A percentile compares a stretch with the other conserved stretches of the same genome.
These are phyloP conservation scores for Panagrolaimus sp. DNA, from an alignment of 1,140 invertebrate genomes.

Conservation along the genomic window DNA sequence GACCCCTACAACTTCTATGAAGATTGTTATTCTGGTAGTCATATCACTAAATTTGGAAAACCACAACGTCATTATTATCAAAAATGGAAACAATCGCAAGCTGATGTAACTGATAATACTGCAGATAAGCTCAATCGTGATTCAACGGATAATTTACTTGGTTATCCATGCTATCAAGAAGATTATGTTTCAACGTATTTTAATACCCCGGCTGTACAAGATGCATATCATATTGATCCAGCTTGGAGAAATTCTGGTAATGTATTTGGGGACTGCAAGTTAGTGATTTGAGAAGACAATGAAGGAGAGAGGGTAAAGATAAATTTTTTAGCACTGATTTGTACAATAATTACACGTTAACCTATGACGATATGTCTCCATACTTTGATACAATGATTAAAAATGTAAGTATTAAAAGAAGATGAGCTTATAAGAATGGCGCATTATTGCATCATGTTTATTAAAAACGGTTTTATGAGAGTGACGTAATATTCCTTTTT, in stretches of 20 bases:
- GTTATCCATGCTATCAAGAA: constrained; percentile 35
- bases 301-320: not conserved
- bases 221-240: constrained; percentile 27
- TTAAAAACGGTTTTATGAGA: no score
- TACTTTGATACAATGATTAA: constrained; percentile 25
- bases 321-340: constrained; percentile 20
- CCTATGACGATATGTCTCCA: constrained; percentile 1
- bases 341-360: constrained; percentile 31
- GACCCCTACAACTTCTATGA: constrained; percentile 21
- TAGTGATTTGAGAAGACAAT: not conserved
- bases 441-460: no score
- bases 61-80: not conserved
- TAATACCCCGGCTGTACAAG: constrained; percentile 24
- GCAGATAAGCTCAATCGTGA: constrained; percentile 17
- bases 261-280: constrained; percentile 31
- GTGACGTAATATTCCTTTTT: no score
- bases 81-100: no score
- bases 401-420: constrained; percentile 21
- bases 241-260: not conserved
- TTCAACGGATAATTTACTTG: constrained; percentile 27
- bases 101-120: not conserved
- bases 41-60: constrained; percentile 4
- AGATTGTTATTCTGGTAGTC: constrained; percentile 18
- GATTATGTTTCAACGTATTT: constrained; percentile 22
- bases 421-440: no score